phyloP scores from a whole-genome alignment of 92 coral and sea anemone genomes.

The Montipora capitata region DNA sequence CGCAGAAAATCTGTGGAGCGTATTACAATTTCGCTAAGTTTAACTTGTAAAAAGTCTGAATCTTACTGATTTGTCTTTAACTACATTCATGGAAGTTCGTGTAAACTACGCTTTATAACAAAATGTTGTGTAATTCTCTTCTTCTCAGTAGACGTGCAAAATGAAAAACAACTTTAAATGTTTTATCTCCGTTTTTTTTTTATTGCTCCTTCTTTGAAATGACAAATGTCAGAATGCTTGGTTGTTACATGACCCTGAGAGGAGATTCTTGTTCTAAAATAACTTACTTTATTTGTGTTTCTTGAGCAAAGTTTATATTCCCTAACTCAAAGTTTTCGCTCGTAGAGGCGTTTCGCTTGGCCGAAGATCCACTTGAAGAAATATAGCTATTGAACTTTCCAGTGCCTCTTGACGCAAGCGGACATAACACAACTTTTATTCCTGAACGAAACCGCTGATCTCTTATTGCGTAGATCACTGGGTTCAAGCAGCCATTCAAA shows the following conservation, averaged over 20 bases:
- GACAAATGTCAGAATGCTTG: neutral
- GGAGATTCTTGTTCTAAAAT: neutral
- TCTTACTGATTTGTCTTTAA: too few relatives aligned
- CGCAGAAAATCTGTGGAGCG: too few relatives aligned
- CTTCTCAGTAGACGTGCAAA: too few relatives aligned
- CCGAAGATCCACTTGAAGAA: neutral
- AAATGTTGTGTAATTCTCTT: too few relatives aligned
- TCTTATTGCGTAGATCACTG: conserved; percentile 79
- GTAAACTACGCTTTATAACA: too few relatives aligned
- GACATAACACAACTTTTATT: conserved; percentile 58
- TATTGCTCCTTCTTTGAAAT: too few relatives aligned
- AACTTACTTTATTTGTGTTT: neutral
- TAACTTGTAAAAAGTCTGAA: too few relatives aligned
- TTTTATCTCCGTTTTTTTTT: too few relatives aligned
- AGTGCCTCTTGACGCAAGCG: conserved; percentile 1
- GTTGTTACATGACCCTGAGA: neutral
- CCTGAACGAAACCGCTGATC: conserved; percentile 86
- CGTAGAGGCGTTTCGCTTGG: neutral
- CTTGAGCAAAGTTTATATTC: conserved; percentile 21
- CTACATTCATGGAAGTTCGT: too few relatives aligned
- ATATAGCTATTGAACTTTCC: conserved; percentile 45
- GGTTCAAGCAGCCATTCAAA: conserved; percentile 86
- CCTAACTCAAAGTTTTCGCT: conserved; percentile 36
- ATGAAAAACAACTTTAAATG: too few relatives aligned
- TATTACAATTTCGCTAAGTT: too few relatives aligned